These are phyloP conservation scores for Phrynocephalus forsythii DNA, from an alignment of 2,797 vertebrate genomes.

Conservation along the genomic window DNA sequence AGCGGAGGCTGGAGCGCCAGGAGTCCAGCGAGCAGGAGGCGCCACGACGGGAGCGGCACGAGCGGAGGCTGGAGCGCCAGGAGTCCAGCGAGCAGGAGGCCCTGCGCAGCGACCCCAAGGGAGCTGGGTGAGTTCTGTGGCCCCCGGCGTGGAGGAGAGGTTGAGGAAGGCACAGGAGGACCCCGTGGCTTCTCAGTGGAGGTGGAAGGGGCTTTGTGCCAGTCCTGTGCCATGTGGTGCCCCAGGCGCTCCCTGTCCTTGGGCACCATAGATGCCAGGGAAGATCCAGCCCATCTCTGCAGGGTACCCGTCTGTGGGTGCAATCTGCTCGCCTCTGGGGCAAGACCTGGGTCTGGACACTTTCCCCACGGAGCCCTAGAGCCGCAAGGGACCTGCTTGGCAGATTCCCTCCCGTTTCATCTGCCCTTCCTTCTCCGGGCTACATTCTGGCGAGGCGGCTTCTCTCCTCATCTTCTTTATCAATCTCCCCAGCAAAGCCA, in stretches of 20 bases:
- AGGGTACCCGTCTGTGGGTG: too few relatives aligned
- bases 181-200: neutral
- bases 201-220: neutral
- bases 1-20: constrained; percentile 76
- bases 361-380: too few relatives aligned
- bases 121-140: constrained; percentile 14
- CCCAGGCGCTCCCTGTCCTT: neutral
- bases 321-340: too few relatives aligned
- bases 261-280: too few relatives aligned
- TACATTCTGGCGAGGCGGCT: rapidly evolving
- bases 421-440: neutral
- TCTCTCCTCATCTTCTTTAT: neutral
- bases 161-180: neutral
- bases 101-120: constrained; percentile 40
- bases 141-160: too few relatives aligned
- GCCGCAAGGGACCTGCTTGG: neutral
- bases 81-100: constrained; percentile 83
- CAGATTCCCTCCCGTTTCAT: too few relatives aligned
- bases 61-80: constrained; percentile 76
- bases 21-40: constrained; percentile 83
- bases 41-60: constrained; percentile 77
- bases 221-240: too few relatives aligned
- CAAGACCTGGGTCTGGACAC: too few relatives aligned
- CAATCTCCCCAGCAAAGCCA: constrained; percentile 81
- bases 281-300: too few relatives aligned